These are phyloP conservation scores for Aporrectodea caliginosa DNA, from an alignment of 1,140 invertebrate genomes.

Conservation along the genomic window DNA sequence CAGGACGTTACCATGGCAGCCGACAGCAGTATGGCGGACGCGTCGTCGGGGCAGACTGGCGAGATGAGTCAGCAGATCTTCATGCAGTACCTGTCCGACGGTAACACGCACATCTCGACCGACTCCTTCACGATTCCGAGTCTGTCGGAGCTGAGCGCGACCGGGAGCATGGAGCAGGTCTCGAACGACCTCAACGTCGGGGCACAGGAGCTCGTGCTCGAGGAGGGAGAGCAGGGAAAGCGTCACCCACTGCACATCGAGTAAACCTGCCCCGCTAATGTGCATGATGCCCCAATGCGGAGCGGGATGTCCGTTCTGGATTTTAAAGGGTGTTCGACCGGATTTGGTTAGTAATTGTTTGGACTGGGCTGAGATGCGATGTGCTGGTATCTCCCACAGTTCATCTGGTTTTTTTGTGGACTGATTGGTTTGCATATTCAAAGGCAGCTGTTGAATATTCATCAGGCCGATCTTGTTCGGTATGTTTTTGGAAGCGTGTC, in stretches of 20 bases:
- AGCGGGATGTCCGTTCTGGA: too few relatives aligned
- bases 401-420: too few relatives aligned
- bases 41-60: not conserved
- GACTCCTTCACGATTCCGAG: not conserved
- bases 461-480: too few relatives aligned
- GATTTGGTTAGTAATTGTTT: too few relatives aligned
- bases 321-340: too few relatives aligned
- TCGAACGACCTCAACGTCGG: slow-evolving; percentile 17
- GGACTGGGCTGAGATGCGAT: too few relatives aligned
- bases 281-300: too few relatives aligned
- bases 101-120: not conserved
- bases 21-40: not conserved
- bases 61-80: not conserved
- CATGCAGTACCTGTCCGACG: not conserved
- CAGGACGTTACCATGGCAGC: not conserved
- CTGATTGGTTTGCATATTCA: too few relatives aligned
- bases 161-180: not conserved
- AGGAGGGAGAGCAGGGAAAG: slow-evolving; percentile 3
- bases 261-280: not conserved
- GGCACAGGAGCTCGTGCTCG: slow-evolving; percentile 14
- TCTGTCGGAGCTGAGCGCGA: not conserved
- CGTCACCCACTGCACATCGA: not conserved
- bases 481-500: too few relatives aligned
- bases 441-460: too few relatives aligned
- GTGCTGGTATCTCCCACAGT: too few relatives aligned